Conservation (phyloP, 2,888 invertebrate species). For the Caenorhabditis virilis region DNA sequence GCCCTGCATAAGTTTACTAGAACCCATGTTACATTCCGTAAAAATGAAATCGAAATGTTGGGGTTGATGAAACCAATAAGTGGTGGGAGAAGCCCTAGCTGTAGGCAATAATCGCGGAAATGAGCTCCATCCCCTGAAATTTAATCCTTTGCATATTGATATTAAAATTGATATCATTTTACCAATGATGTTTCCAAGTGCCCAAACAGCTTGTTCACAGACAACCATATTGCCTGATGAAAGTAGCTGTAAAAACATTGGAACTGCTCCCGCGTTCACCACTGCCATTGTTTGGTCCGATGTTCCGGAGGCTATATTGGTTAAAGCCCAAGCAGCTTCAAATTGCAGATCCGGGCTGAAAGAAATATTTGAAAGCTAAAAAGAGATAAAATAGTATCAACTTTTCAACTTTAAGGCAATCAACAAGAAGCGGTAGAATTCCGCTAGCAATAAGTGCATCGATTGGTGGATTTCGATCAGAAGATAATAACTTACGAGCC, state of each 20-base stretch:
- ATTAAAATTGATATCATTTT: not conserved
- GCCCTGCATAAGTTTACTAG: constrained; percentile 78
- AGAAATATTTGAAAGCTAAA: not conserved
- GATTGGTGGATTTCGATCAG: constrained; percentile 96
- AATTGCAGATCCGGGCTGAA: constrained; percentile 75
- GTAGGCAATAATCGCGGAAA: constrained; percentile 90
- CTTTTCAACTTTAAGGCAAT: constrained; percentile 70
- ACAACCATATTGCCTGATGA: constrained; percentile 92
- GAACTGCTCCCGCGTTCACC: constrained; percentile 87
- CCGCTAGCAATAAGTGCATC: constrained; percentile 90
- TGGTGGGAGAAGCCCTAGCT: constrained; percentile 89
- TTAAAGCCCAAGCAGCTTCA: constrained; percentile 94
- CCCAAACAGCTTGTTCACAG: constrained; percentile 99
- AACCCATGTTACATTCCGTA: constrained; percentile 97
- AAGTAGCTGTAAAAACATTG: constrained; percentile 86
- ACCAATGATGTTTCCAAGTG: constrained; percentile 85
- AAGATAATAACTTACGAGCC: constrained; percentile 84
- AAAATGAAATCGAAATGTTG: constrained; percentile 89
- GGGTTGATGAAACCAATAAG: constrained; percentile 91
- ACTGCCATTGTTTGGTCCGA: constrained; percentile 86
- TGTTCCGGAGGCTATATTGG: constrained; percentile 95
- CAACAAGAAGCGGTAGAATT: constrained; percentile 88
- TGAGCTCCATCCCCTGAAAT: constrained; percentile 81
- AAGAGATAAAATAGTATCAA: not conserved
- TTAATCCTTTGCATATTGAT: not conserved